Base-by-base conservation (phyloP, 2,113 vertebrate genomes). In the Zosterops lateralis region DNA sequence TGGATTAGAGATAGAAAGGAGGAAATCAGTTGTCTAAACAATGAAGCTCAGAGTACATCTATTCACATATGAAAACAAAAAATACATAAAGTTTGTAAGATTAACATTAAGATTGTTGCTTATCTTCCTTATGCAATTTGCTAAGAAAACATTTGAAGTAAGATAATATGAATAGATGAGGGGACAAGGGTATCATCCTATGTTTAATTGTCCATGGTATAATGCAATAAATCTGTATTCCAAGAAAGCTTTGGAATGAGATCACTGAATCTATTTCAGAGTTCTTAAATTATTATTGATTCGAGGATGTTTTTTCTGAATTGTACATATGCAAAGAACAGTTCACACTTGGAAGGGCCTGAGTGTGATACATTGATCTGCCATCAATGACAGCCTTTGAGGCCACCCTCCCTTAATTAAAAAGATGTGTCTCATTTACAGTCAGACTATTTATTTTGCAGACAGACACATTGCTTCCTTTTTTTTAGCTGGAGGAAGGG, bases 171-270 rank as follows among this genome's bases (percentile, higher is more conserved):
- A 85, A 83, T 38, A 90, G 78, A 94, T 85, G 90, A 91, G 34
- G 22, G 44, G 17, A 95, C 38, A 85, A 93, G 38, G 32, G 54
- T 85, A 76, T 79, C 92, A 80, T 91, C 34, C 74, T 54, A 10
- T 47, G 82, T 90, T 94, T 94, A 96, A 93, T 96, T 95, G 92
- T 66, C 78, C 17, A 0, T 95, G 45, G 29, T 72, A n/a, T 58
- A 90, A 83, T 88, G 54, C 58, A 91, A 91, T 95, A 88, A 93
- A 94, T 96, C 79, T 90, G 29, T 62, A 83, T 91, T 82, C 50
- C 42, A 68, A 73, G 19, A 79, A 79, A 72, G n/a, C 42, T 76
- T 85, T 70, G 42, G 58, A 94, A 91, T 83, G 50, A 92, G 45
- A 96, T 68, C 70, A 79, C 25, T 18, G 36, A 73, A 61, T 62